These are phyloP conservation scores for Macropus fuliginosus DNA, from an alignment of 2,797 vertebrate genomes.

Conservation along the genomic window DNA sequence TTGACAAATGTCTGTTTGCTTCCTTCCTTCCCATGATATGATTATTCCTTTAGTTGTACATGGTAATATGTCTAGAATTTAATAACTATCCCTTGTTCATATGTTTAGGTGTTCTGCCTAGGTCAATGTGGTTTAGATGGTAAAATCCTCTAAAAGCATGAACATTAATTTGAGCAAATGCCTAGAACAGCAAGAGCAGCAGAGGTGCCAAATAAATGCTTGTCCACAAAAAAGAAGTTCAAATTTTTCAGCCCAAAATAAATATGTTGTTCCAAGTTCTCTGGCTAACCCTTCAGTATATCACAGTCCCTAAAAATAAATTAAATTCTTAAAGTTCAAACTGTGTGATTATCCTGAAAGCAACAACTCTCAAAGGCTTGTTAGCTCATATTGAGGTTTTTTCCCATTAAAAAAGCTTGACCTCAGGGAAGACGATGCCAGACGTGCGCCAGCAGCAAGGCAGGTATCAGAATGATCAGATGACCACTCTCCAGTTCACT, in stretches of 20 bases:
- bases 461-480: slow-evolving; percentile 69
- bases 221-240: neutral
- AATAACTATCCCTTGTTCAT: neutral
- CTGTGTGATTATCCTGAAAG: slow-evolving; percentile 53
- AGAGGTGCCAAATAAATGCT: neutral
- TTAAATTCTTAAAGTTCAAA: slow-evolving; percentile 25
- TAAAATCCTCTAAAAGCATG: neutral
- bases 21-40: neutral
- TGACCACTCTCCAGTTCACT: slow-evolving; percentile 68
- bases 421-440: slow-evolving; percentile 75
- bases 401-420: slow-evolving; percentile 59
- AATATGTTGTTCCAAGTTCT: neutral
- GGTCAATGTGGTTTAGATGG: neutral
- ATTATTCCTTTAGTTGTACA: neutral
- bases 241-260: neutral
- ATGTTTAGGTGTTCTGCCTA: neutral
- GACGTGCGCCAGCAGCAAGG: slow-evolving; percentile 31
- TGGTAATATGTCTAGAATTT: neutral
- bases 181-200: neutral
- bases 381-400: slow-evolving; percentile 53
- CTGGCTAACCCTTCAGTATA: neutral
- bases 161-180: neutral
- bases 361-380: slow-evolving; percentile 44
- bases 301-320: neutral
- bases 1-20: neutral